Conservation (phyloP, 2,888 invertebrate species). For the Microchrysa polita region DNA sequence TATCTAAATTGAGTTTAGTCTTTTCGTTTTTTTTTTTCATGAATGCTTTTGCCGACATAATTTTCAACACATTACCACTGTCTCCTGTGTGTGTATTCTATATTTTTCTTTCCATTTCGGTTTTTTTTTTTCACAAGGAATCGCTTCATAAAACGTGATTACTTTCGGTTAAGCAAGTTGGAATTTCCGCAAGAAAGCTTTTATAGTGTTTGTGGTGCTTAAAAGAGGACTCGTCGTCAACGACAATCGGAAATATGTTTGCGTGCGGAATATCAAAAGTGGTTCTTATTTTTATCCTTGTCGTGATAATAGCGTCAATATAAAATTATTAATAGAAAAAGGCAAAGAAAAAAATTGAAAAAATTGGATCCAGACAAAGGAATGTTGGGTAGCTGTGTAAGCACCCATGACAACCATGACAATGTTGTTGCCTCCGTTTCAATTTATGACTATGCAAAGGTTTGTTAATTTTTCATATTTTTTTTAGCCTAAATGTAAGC, state of each 20-base stretch:
- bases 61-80: constrained; percentile 34
- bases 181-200: constrained; percentile 4
- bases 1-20: constrained; percentile 33
- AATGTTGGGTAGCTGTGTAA: constrained; percentile 64
- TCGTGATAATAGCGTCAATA: constrained; percentile 47
- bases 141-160: constrained; percentile 34
- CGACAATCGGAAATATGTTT: constrained; percentile 36
- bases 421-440: constrained; percentile 70
- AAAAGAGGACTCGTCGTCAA: neutral
- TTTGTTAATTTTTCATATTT: constrained; percentile 63
- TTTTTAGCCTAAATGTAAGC: too few relatives aligned
- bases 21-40: neutral
- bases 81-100: neutral
- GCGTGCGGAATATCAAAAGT: constrained; percentile 38
- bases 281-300: constrained; percentile 44
- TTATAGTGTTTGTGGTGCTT: neutral
- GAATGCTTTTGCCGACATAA: neutral
- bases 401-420: constrained; percentile 79
- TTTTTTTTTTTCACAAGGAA: neutral
- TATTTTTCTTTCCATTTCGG: neutral
- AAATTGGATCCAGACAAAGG: constrained; percentile 24
- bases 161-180: constrained; percentile 21
- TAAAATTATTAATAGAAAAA: neutral
- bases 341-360: neutral
- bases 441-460: constrained; percentile 76